These are phyloP conservation scores for Coregonus clupeaformis DNA, from an alignment of 2,113 vertebrate genomes.

Conservation along the genomic window DNA sequence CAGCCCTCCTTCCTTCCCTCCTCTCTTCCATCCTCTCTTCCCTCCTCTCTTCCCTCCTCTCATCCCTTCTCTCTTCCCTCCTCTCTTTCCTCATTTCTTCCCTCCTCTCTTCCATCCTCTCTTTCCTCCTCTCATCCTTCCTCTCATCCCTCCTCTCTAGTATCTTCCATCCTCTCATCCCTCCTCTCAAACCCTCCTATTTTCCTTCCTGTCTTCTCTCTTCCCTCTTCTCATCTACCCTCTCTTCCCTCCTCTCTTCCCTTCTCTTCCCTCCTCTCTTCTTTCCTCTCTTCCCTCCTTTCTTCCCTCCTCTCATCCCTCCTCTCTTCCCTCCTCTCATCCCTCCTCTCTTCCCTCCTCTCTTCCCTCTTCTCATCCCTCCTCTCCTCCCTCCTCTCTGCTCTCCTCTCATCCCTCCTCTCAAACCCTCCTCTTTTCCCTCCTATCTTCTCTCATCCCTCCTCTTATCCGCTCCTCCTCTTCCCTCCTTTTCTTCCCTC, in stretches of 20 bases:
- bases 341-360: constrained; percentile 2
- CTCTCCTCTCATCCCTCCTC: not conserved
- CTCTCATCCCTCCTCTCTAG: not conserved
- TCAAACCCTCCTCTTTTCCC: too few relatives aligned
- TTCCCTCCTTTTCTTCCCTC: constrained; percentile 1
- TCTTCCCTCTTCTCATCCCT: not conserved
- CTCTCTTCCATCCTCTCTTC: not conserved
- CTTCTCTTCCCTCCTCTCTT: not conserved
- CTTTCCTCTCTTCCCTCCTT: not conserved
- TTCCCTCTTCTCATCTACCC: not conserved
- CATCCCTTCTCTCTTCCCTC: constrained; percentile 2
- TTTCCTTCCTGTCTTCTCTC: too few relatives aligned
- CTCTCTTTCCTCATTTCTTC: not conserved
- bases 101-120: not conserved
- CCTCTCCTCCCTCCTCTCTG: not conserved
- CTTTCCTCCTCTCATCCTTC: not conserved
- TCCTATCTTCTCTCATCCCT: constrained; percentile 6
- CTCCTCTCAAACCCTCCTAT: too few relatives aligned
- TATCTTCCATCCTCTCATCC: not conserved
- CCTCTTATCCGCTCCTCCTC: not conserved
- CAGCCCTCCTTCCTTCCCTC: not conserved
- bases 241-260: constrained; percentile 8
- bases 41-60: constrained; percentile 1
- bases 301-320: not conserved
- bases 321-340: not conserved